A percentile compares a stretch with the other conserved stretches of the same genome.
phyloP scores from a whole-genome alignment of 1,140 invertebrate genomes.

The Goniozus legneri region DNA sequence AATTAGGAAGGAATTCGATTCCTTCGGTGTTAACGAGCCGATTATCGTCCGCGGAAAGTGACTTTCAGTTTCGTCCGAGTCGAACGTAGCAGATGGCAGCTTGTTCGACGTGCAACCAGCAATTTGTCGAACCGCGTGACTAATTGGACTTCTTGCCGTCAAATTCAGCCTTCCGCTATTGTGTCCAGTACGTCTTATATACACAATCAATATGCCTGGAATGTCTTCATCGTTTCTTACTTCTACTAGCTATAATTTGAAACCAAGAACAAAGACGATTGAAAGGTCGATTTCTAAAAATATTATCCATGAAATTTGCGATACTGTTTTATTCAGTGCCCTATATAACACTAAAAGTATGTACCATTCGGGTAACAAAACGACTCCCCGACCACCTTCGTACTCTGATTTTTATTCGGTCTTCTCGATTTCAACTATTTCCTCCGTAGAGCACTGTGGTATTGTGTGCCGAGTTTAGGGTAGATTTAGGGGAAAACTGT shows the following conservation, averaged over 20 bases:
- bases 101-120: slow-evolving; percentile 27
- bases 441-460: slow-evolving; percentile 8
- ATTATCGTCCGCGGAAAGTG: slow-evolving; percentile 36
- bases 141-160: slow-evolving; percentile 39
- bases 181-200: too few species aligned
- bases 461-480: slow-evolving; percentile 16
- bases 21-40: slow-evolving; percentile 23
- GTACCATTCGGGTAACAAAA: too few species aligned
- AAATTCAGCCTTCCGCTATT: slow-evolving; percentile 19
- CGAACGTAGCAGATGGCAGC: slow-evolving; percentile 32
- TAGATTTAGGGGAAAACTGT: slow-evolving; percentile 49
- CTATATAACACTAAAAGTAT: too few species aligned
- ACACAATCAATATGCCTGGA: too few species aligned
- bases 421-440: slow-evolving; percentile 15
- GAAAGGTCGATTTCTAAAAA: too few species aligned
- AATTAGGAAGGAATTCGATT: slow-evolving; percentile 11
- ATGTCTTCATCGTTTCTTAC: too few species aligned
- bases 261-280: too few species aligned
- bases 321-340: too few species aligned
- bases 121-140: slow-evolving; percentile 34
- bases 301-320: too few species aligned
- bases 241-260: too few species aligned
- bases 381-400: too few species aligned
- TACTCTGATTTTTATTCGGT: slow-evolving; percentile 22
- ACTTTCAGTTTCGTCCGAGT: slow-evolving; percentile 36